Conservation (phyloP, 2,797 vertebrate genomes). For the Peromyscus eremicus region DNA sequence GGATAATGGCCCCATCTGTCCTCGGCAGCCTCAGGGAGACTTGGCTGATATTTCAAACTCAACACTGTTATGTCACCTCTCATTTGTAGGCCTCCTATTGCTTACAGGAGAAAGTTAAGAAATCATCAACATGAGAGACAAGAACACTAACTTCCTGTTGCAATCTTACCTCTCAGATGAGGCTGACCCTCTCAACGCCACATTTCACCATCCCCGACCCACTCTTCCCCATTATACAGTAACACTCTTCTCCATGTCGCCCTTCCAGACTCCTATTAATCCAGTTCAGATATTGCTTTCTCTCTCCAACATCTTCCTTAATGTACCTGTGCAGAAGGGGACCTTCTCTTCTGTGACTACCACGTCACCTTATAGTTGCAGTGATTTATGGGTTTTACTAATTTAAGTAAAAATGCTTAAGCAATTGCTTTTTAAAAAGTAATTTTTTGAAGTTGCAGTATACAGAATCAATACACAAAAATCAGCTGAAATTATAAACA, state of each 20-base stretch:
- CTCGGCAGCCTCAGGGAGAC: background rate
- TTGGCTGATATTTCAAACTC: conserved; percentile 32
- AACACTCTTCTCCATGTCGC: background rate
- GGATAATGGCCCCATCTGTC: background rate
- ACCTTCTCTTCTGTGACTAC: background rate
- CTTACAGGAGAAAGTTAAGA: conserved; percentile 45
- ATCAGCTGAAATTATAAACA: background rate
- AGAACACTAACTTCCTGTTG: background rate
- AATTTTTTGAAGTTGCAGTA: background rate
- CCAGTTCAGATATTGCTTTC: background rate
- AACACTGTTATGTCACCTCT: conserved; percentile 20
- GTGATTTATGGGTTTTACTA: background rate
- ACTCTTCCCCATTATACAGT: background rate
- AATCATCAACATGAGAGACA: background rate
- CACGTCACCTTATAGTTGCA: background rate
- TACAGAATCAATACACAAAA: background rate
- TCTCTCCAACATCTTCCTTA: background rate
- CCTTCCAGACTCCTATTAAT: background rate
- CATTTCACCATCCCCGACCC: background rate
- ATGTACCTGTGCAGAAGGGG: background rate
- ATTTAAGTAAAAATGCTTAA: conserved; percentile 40
- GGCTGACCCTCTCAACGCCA: background rate
- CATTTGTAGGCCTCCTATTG: conserved; percentile 28
- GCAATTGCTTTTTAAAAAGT: background rate
- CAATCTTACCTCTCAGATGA: background rate